A percentile compares a stretch with the other conserved stretches of the same genome.
Evolutionary conservation across 35 echinoderm and acorn worm species (phyloP).

Genomic region (Apostichopus japonicus): DNA sequence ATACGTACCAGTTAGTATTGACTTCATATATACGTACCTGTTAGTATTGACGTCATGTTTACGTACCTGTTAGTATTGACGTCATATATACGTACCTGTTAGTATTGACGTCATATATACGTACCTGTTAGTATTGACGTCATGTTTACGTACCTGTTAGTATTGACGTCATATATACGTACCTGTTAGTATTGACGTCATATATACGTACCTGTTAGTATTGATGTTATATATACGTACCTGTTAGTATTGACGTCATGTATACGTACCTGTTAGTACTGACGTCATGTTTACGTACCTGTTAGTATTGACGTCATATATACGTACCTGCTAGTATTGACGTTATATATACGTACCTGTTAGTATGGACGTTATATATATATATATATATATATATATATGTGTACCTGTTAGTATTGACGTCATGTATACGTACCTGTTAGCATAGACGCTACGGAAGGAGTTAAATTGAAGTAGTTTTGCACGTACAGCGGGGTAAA

Average conservation of each 20-base stretch:
- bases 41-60: not conserved
- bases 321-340: not conserved
- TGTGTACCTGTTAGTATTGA: too few species aligned
- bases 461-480: not conserved
- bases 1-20: too few species aligned
- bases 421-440: not conserved
- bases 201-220: not conserved
- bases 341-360: not conserved
- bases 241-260: too few species aligned
- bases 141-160: not conserved
- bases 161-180: not conserved
- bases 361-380: not conserved
- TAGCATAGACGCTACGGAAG: not conserved
- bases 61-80: too few species aligned
- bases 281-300: too few species aligned
- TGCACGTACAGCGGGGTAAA: conserved; percentile 2
- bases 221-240: too few species aligned
- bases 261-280: conserved; percentile 1
- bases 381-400: too few species aligned
- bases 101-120: not conserved
- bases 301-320: not conserved
- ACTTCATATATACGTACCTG: not conserved
- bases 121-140: too few species aligned
- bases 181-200: too few species aligned
- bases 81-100: not conserved